These are phyloP conservation scores for Megaceryle maxima DNA, from an alignment of 2,113 vertebrate genomes.

Conservation along the genomic window DNA sequence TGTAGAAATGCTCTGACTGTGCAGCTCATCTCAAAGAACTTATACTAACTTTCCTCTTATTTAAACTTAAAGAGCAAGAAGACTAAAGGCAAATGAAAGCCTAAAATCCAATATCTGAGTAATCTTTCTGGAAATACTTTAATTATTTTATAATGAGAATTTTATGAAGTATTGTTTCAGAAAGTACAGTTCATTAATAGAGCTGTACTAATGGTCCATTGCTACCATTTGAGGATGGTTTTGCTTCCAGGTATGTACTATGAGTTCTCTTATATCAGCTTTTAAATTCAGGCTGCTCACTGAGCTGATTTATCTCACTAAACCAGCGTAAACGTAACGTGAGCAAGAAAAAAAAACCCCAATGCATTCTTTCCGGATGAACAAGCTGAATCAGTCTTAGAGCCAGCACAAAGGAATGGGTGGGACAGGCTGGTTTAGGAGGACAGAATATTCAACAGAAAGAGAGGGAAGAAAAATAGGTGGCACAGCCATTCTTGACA, in stretches of 20 bases:
- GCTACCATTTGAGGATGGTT: neutral
- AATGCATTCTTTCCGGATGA: neutral
- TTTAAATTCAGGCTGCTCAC: neutral
- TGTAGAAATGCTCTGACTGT: neutral
- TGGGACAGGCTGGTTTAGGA: neutral
- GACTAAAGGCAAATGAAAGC: neutral
- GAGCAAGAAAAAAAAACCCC: neutral
- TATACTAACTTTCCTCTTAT: neutral
- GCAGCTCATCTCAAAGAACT: neutral
- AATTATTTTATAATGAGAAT: neutral
- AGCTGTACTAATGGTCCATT: neutral
- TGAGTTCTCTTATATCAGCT: neutral
- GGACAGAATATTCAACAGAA: neutral
- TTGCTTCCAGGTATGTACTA: neutral
- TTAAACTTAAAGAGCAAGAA: neutral
- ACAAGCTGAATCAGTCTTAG: neutral
- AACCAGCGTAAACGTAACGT: neutral
- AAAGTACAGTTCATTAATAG: neutral
- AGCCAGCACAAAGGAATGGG: neutral
- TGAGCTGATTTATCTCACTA: neutral
- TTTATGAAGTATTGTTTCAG: neutral
- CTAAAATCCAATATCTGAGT: neutral
- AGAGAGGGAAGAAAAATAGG: neutral
- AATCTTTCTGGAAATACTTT: neutral
- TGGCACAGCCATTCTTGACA: neutral